Evolutionary conservation across 2,888 invertebrate species (phyloP), one percentile per base, ranked within the genome.

Genomic region (Torymus tubicola): DNA sequence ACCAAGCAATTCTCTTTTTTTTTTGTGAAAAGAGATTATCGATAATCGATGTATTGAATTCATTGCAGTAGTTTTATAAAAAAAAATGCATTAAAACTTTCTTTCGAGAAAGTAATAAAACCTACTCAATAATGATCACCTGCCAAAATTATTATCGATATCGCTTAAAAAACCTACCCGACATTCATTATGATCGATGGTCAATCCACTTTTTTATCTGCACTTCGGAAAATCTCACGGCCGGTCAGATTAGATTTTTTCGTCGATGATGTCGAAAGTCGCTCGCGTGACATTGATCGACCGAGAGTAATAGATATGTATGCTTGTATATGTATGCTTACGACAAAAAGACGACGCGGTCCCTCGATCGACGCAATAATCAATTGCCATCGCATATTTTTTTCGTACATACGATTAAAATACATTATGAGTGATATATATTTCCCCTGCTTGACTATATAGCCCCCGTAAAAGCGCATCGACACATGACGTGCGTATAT

Each of bases 221-320:
- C 18, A 52, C 42, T 10, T 2, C 18, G 5, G 50, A 72, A 80
- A 81, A 78, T 70, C 69, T 73, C 64, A 73, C 42, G 42, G 42
- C 73, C 69, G 57, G 69, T 16, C 24, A 63, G 73, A 81, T 74
- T 81, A 77, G 74, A 74, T 70, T 73, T 68, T 77, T 78, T 72
- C 64, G 42, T 21, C 53, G 52, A 42, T 13, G 31, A 69, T 50
- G 68, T 53, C 55, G 71, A 42, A 61, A 68, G 11, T 64, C 73
- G 8, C 64, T 73, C 78, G 74, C 60, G 81, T 81, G 81, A 81
- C 81, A 74, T 81, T 81, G 81, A 81, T 81, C 78, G 81, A 81
- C 78, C 74, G 73, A 14, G 16, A 73, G 78, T 57, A 50, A 78
- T 78, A 74, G 69, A 74, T 74, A 65, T 58, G 42, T 42, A 8